phyloP scores from a whole-genome alignment of 2,113 vertebrate genomes.

The Eurypyga helias region DNA sequence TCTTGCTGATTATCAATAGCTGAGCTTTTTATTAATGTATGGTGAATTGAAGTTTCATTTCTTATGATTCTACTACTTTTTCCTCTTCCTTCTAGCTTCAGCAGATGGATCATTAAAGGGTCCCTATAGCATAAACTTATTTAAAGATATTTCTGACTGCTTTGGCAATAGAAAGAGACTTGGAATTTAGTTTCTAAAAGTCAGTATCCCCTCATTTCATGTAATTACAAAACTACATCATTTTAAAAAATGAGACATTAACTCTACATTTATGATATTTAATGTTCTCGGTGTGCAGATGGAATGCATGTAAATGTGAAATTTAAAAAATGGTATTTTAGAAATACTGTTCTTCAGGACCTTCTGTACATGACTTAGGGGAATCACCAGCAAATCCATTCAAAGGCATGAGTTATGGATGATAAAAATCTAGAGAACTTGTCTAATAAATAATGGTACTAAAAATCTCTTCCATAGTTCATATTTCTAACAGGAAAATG shows the following conservation, averaged over 20 bases:
- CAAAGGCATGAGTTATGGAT: slow-evolving; percentile 54
- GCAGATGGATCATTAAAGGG: slow-evolving; percentile 54
- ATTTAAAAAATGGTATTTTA: slow-evolving; percentile 71
- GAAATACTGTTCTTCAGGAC: slow-evolving; percentile 46
- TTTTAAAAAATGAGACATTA: slow-evolving; percentile 73
- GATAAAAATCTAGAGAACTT: slow-evolving; percentile 59
- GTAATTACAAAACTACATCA: slow-evolving; percentile 65
- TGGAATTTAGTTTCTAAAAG: slow-evolving; percentile 68
- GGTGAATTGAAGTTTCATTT: not conserved
- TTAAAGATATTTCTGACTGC: slow-evolving; percentile 59
- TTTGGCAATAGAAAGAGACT: slow-evolving; percentile 58
- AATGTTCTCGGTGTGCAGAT: slow-evolving; percentile 60
- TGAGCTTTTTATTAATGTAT: not conserved
- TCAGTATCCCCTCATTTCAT: slow-evolving; percentile 58
- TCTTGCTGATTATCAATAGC: not conserved
- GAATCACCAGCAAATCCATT: slow-evolving; percentile 59
- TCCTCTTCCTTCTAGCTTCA: not conserved
- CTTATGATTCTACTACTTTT: not conserved
- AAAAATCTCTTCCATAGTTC: slow-evolving; percentile 50
- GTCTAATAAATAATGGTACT: slow-evolving; percentile 65
- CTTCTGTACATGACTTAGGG: slow-evolving; percentile 65
- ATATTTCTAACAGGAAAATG: slow-evolving; percentile 41
- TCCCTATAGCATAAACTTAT: slow-evolving; percentile 54
- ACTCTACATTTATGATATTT: slow-evolving; percentile 69
- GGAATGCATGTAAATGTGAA: slow-evolving; percentile 73